phyloP scores from a whole-genome alignment of 1,140 invertebrate genomes.

The Lordiphosa mommai region DNA sequence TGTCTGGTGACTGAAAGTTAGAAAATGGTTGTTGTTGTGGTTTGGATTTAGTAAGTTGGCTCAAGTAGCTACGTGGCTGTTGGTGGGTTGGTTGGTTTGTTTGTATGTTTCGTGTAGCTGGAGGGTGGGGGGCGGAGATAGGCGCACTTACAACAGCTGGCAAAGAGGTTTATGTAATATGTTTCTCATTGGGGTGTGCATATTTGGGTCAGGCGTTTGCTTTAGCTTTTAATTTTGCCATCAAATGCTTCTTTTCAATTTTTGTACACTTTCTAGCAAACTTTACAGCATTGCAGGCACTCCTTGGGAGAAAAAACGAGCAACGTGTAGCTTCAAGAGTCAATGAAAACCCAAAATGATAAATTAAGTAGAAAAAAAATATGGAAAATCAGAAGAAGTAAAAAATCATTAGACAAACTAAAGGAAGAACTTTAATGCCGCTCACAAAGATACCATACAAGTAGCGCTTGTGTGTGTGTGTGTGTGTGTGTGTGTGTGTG shows the following conservation, averaged over 20 bases:
- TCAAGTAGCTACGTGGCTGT: conserved; percentile 30
- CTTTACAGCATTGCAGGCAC: conserved; percentile 42
- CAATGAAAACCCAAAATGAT: conserved; percentile 49
- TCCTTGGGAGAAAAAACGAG: conserved; percentile 17
- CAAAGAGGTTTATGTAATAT: conserved; percentile 21
- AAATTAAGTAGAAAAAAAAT: conserved; percentile 32
- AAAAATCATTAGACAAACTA: conserved; percentile 34
- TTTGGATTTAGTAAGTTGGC: conserved; percentile 70
- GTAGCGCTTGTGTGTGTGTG: conserved; percentile 40
- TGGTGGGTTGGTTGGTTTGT: conserved; percentile 25
- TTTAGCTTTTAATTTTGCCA: conserved; percentile 17
- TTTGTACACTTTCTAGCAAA: conserved; percentile 43
- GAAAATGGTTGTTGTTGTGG: conserved; percentile 77
- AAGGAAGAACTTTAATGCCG: conserved; percentile 27
- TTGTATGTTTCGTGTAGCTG: conserved; percentile 9
- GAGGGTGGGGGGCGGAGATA: not conserved
- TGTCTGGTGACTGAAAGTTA: conserved; percentile 96
- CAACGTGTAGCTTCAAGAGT: conserved; percentile 43
- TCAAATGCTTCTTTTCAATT: conserved; percentile 12
- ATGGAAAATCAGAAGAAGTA: conserved; percentile 43
- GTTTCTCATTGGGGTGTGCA: conserved; percentile 21
- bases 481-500: conserved; percentile 20
- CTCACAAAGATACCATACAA: conserved; percentile 61
- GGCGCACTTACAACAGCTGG: conserved; percentile 39
- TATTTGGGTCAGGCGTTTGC: conserved; percentile 26